Evolutionary conservation across 2,113 vertebrate species (phyloP).

Genomic region (Calyptommatus sinebrachiatus): DNA sequence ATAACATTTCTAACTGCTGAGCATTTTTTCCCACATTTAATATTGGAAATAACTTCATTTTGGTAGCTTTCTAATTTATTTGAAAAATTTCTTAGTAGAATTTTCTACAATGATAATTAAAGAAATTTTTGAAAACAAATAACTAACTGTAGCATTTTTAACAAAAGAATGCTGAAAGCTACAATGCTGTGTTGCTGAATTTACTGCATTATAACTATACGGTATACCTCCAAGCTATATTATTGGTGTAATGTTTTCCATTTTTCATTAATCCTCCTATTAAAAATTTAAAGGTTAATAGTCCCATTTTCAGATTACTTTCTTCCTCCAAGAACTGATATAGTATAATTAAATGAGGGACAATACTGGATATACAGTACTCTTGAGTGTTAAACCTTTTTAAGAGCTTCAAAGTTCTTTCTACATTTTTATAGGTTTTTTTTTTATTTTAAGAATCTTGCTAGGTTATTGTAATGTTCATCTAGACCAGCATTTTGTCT

Average conservation of each 20-base stretch:
- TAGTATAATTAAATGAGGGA: background rate
- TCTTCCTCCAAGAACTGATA: slow-evolving; percentile 11
- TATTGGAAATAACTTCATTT: slow-evolving; percentile 52
- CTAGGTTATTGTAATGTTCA: background rate
- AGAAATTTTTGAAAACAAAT: slow-evolving; percentile 45
- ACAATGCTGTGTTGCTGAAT: slow-evolving; percentile 12
- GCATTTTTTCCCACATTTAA: slow-evolving; percentile 45
- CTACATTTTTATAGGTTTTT: background rate
- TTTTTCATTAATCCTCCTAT: background rate
- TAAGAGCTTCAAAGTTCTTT: background rate
- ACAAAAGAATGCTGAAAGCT: background rate
- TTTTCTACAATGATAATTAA: slow-evolving; percentile 47
- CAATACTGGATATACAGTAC: slow-evolving; percentile 3
- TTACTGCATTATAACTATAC: slow-evolving; percentile 13
- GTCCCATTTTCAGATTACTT: background rate
- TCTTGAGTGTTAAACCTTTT: background rate
- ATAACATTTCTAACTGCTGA: slow-evolving; percentile 54
- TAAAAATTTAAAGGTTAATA: slow-evolving; percentile 3
- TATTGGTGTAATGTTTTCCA: background rate
- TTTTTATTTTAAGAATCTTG: background rate
- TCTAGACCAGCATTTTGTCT: background rate
- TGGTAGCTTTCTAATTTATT: slow-evolving; percentile 47
- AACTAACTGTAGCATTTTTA: slow-evolving; percentile 18
- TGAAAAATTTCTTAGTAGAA: slow-evolving; percentile 36
- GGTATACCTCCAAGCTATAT: slow-evolving; percentile 18